Percentiles rank a stretch among this genome's conserved stretches.
Conservation (phyloP, 2,888 invertebrate genomes). For the Thysanoteuthis rhombus region DNA sequence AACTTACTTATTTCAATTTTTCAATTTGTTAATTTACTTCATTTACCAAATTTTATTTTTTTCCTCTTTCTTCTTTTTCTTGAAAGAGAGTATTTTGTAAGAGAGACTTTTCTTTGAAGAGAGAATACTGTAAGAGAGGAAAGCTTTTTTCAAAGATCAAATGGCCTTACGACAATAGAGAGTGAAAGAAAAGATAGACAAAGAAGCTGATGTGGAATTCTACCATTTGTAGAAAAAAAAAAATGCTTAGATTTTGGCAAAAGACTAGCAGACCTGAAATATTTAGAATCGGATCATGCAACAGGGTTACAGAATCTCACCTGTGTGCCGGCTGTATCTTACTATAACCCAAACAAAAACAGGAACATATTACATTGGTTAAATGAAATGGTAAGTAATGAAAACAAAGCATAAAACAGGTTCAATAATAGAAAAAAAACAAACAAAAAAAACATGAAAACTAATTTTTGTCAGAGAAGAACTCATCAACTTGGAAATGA, state of each 20-base stretch:
- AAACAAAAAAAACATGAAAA: background rate
- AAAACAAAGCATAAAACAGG: background rate
- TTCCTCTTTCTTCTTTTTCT: background rate
- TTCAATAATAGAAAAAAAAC: background rate
- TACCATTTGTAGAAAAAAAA: background rate
- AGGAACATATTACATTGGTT: background rate
- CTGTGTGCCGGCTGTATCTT: background rate
- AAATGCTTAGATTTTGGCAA: background rate
- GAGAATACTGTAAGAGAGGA: background rate
- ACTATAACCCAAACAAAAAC: slow-evolving; percentile 18
- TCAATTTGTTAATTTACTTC: too few relatives aligned
- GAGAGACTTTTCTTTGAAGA: background rate
- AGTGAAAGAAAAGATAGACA: background rate
- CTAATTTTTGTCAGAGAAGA: background rate
- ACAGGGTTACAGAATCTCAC: background rate
- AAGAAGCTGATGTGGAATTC: background rate
- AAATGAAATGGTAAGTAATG: background rate
- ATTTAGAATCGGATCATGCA: background rate
- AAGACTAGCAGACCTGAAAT: background rate
- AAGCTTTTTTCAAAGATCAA: background rate
- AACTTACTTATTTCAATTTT: too few relatives aligned
- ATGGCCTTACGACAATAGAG: background rate
- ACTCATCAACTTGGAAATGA: background rate
- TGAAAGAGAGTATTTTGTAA: background rate
- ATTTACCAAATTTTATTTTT: background rate